Percentiles rank a stretch among this genome's conserved stretches.
Conservation (phyloP, 2,797 vertebrate species). For the Ficedula albicollis region DNA sequence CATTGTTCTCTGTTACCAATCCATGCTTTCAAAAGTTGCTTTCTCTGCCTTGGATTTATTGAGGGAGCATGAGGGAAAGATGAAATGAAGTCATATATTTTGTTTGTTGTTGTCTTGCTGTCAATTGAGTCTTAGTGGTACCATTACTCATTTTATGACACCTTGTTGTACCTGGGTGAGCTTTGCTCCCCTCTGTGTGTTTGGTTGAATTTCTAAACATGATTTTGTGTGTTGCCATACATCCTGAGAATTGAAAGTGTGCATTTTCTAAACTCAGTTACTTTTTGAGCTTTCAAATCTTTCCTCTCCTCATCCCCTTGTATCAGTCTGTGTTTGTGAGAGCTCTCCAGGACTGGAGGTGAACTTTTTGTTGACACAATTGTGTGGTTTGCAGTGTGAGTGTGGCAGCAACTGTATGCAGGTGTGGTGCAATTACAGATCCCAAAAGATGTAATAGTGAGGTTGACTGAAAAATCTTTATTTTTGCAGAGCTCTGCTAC, state of each 20-base stretch:
- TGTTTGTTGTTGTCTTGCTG: constrained; percentile 11
- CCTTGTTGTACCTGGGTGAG: not conserved
- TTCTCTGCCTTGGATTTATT: not conserved
- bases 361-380: not conserved
- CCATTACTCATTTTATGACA: constrained; percentile 32
- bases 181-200: not conserved
- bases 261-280: not conserved
- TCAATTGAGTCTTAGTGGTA: constrained; percentile 11
- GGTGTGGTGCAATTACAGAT: not conserved
- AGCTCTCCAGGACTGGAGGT: not conserved
- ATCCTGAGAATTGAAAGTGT: not conserved
- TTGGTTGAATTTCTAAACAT: not conserved
- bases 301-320: not conserved
- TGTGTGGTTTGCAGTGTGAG: not conserved
- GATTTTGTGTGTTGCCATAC: not conserved
- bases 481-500: not conserved
- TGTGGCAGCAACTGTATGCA: accelerated
- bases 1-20: not conserved
- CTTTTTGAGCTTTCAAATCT: not conserved
- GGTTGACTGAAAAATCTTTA: not conserved
- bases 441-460: not conserved
- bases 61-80: constrained; percentile 8
- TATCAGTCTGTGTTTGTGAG: not conserved
- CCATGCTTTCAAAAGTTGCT: not conserved
- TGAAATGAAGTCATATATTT: constrained; percentile 54